phyloP scores from a whole-genome alignment of 2,888 invertebrate genomes.

The Synanthedon andrenaeformis region DNA sequence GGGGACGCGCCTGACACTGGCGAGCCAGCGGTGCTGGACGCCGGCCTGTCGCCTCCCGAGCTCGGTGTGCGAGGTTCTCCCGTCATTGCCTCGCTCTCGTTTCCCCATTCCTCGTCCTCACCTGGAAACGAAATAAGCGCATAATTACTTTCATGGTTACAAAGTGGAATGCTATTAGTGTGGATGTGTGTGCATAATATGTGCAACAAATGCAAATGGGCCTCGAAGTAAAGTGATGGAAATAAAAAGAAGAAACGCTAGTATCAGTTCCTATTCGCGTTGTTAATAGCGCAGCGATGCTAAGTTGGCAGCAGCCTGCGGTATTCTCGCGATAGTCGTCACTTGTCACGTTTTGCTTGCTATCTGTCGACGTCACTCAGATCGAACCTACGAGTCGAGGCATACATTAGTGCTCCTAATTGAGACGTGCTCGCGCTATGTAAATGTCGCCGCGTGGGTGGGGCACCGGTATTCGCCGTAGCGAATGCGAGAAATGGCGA shows the following conservation, averaged over 20 bases:
- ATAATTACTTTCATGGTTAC: not conserved
- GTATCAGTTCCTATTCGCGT: constrained; percentile 58
- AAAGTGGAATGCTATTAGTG: constrained; percentile 8
- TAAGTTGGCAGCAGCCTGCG: constrained; percentile 28
- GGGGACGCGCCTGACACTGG: constrained; percentile 43
- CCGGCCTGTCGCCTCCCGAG: constrained; percentile 53
- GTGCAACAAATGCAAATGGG: constrained; percentile 19
- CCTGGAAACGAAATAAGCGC: constrained; percentile 59
- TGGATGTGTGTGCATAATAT: constrained; percentile 1
- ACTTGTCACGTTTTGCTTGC: constrained; percentile 64
- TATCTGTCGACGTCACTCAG: constrained; percentile 65
- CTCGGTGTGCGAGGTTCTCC: constrained; percentile 66
- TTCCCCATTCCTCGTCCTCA: constrained; percentile 76
- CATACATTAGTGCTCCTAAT: constrained; percentile 71
- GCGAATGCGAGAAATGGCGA: constrained; percentile 43
- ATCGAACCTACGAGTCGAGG: constrained; percentile 60
- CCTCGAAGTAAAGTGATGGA: constrained; percentile 14
- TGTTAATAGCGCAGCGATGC: constrained; percentile 56
- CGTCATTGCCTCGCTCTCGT: constrained; percentile 71
- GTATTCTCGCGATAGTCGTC: constrained; percentile 56
- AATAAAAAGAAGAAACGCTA: constrained; percentile 30
- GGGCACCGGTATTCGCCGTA: constrained; percentile 33
- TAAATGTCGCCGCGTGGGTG: constrained; percentile 68
- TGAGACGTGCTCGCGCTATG: constrained; percentile 68
- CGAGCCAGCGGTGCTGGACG: constrained; percentile 47